Conservation (phyloP, 1,140 invertebrate genomes). For the Drosophila pseudoobscura region DNA sequence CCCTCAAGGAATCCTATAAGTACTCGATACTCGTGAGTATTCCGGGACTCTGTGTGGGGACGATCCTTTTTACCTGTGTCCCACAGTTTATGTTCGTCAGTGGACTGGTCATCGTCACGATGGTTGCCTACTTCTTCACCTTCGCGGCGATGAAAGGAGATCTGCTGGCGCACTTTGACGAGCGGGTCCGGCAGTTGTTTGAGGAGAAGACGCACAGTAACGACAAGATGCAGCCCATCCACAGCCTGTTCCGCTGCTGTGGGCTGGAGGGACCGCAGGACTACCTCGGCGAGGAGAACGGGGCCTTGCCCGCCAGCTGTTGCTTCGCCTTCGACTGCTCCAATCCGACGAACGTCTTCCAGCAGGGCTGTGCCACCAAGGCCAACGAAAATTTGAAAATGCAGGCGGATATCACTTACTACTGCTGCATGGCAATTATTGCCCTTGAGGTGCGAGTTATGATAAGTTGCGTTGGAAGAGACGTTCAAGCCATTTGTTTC, state of each 20-base stretch:
- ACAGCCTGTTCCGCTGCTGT: conserved; percentile 71
- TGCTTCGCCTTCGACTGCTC: conserved; percentile 69
- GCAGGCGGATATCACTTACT: conserved; percentile 63
- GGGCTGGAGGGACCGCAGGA: conserved; percentile 71
- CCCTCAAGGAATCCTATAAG: conserved; percentile 65
- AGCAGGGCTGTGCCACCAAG: conserved; percentile 63
- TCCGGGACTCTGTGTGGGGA: no score
- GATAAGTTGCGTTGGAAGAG: neutral
- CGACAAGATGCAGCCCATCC: conserved; percentile 68
- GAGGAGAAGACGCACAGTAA: conserved; percentile 38
- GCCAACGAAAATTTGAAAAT: conserved; percentile 40
- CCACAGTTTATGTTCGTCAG: conserved; percentile 46
- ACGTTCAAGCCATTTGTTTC: neutral
- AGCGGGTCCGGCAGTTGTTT: conserved; percentile 55
- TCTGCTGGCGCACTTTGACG: conserved; percentile 53
- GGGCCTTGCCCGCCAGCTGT: conserved; percentile 68
- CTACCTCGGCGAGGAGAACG: conserved; percentile 56
- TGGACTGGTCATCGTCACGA: conserved; percentile 41
- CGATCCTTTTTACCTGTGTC: no score
- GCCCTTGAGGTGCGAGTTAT: conserved; percentile 35
- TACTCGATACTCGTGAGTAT: conserved; percentile 66
- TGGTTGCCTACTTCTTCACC: conserved; percentile 58
- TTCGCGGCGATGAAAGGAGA: conserved; percentile 57
- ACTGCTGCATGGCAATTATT: conserved; percentile 57
- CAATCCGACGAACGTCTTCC: conserved; percentile 49